phyloP scores from a whole-genome alignment of 2,797 vertebrate species.

The Muraenolepis orangiensis region DNA sequence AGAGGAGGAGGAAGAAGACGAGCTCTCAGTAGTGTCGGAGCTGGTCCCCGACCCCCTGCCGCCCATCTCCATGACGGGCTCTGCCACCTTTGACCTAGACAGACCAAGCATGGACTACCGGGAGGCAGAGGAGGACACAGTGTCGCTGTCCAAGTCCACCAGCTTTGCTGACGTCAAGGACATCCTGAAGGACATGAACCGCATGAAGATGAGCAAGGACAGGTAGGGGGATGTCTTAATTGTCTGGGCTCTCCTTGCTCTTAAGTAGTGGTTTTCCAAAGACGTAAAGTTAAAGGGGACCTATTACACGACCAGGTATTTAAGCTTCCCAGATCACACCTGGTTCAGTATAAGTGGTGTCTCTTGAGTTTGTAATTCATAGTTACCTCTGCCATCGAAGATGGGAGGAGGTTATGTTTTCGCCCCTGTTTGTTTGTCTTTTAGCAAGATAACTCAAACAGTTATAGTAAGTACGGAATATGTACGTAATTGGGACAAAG shows the following conservation, averaged over 20 bases:
- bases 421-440: too few relatives aligned
- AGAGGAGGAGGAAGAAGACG: slow-evolving; percentile 79
- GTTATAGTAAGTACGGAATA: too few relatives aligned
- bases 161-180: slow-evolving; percentile 99
- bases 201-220: slow-evolving; percentile 97
- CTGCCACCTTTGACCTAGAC: slow-evolving; percentile 86
- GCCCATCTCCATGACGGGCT: slow-evolving; percentile 82
- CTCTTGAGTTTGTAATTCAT: not conserved
- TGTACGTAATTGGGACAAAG: too few relatives aligned
- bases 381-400: too few relatives aligned
- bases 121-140: slow-evolving; percentile 87
- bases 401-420: too few relatives aligned
- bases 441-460: too few relatives aligned
- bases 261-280: not conserved
- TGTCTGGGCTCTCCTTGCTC: not conserved
- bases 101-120: slow-evolving; percentile 79
- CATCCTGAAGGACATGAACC: slow-evolving; percentile 96
- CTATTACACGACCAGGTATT: too few relatives aligned
- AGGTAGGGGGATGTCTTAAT: slow-evolving; percentile 65
- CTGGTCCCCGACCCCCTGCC: slow-evolving; percentile 85
- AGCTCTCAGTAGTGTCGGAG: slow-evolving; percentile 78
- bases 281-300: not conserved
- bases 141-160: slow-evolving; percentile 97
- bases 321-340: not conserved
- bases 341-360: not conserved